phyloP scores from a whole-genome alignment of 2,113 vertebrate species.

The Amia ocellicauda region DNA sequence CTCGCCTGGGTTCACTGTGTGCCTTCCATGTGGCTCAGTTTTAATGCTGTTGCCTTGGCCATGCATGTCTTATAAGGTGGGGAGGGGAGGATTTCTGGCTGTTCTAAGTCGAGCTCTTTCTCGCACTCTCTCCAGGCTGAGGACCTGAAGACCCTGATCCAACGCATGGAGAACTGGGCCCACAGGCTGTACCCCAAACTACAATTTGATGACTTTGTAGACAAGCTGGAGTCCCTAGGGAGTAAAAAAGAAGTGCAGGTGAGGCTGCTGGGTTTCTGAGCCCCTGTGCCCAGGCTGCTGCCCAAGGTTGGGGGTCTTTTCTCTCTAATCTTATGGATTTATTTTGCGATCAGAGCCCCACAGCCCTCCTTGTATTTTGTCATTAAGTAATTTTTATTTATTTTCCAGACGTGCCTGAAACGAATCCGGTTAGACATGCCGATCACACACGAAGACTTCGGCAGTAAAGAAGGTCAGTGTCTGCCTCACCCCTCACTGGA shows the following conservation, averaged over 20 bases:
- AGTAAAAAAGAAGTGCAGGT: conserved; percentile 95
- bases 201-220: conserved; percentile 90
- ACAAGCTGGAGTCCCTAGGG: conserved; percentile 81
- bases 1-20: no score
- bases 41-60: no score
- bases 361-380: not conserved
- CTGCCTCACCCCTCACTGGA: no score
- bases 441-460: conserved; percentile 79
- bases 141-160: conserved; percentile 79
- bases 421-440: conserved; percentile 92
- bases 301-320: not conserved
- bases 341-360: not conserved
- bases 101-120: conserved; percentile 5
- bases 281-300: no score
- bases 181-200: conserved; percentile 88
- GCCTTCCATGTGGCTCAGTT: no score
- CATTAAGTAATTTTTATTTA: not conserved
- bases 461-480: conserved; percentile 63
- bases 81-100: not conserved
- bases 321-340: not conserved
- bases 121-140: conserved; percentile 63
- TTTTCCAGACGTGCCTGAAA: conserved; percentile 86
- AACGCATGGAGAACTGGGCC: conserved; percentile 95
- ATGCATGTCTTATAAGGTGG: no score
- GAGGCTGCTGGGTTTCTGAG: conserved; percentile 25